Percentiles rank a stretch among this genome's conserved stretches.
Conservation (phyloP, 2,113 vertebrate species). For the Macheiramphus alcinus region DNA sequence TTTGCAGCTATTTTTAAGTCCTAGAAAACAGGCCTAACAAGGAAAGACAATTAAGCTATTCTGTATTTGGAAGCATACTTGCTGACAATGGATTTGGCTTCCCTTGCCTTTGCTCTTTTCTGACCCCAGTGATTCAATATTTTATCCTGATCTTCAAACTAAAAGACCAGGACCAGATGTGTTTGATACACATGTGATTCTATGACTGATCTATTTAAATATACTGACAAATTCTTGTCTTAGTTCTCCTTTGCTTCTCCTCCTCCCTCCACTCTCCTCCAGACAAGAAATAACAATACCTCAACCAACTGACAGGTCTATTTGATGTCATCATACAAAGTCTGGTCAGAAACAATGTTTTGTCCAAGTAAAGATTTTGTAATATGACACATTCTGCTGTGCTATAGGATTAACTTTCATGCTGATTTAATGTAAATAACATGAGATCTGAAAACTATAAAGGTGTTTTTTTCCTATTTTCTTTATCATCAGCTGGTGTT, state of each 20-base stretch:
- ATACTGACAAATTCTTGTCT: not conserved
- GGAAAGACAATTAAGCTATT: slow-evolving; percentile 11
- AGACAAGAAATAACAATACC: not conserved
- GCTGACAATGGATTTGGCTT: not conserved
- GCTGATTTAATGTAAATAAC: not conserved
- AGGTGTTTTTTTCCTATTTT: not conserved
- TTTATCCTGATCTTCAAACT: not conserved
- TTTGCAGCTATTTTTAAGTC: slow-evolving; percentile 23
- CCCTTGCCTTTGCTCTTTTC: not conserved
- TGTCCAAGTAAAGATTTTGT: not conserved
- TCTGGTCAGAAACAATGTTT: not conserved
- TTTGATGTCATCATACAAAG: not conserved
- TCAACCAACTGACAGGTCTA: not conserved
- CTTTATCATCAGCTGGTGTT: not conserved
- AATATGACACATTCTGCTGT: not conserved
- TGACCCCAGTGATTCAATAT: not conserved
- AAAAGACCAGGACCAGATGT: not conserved
- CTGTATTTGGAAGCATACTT: not conserved
- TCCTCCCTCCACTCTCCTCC: not conserved
- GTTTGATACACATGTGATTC: not conserved
- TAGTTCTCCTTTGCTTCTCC: not conserved
- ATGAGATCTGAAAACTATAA: not conserved
- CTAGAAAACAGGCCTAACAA: slow-evolving; percentile 32
- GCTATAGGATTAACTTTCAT: not conserved
- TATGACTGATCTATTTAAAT: not conserved